Evolutionary conservation across 2,797 vertebrate species (phyloP).

Genomic region (Hipposideros larvatus): DNA sequence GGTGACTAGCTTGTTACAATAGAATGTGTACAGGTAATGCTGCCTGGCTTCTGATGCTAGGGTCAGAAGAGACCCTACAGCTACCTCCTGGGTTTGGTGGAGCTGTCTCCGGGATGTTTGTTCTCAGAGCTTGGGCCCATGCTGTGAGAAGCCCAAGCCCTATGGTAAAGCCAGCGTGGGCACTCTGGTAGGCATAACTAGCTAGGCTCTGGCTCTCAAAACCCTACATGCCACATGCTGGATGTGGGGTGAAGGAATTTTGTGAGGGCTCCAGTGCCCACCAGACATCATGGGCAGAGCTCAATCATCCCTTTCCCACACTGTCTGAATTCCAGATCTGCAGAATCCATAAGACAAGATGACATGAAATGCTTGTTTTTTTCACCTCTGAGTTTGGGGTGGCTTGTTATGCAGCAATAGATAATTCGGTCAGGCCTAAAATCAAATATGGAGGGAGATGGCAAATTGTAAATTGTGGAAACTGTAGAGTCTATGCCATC

Average conservation of each 20-base stretch:
- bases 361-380: background rate
- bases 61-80: background rate
- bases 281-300: background rate
- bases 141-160: background rate
- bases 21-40: background rate
- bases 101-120: background rate
- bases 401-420: background rate
- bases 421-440: background rate
- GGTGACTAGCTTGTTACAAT: background rate
- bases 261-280: no score
- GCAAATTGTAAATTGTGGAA: background rate
- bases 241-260: background rate
- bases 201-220: background rate
- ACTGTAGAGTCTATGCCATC: background rate
- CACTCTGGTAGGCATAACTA: background rate
- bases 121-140: background rate
- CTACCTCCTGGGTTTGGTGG: background rate
- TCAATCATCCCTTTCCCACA: no score
- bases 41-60: background rate
- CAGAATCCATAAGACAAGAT: background rate
- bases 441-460: background rate
- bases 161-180: background rate
- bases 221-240: accelerated
- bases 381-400: background rate
- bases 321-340: background rate